Evolutionary conservation across 2,113 vertebrate species (phyloP), one percentile per base, ranked within the genome.

Genomic region (Sciurus niger): DNA sequence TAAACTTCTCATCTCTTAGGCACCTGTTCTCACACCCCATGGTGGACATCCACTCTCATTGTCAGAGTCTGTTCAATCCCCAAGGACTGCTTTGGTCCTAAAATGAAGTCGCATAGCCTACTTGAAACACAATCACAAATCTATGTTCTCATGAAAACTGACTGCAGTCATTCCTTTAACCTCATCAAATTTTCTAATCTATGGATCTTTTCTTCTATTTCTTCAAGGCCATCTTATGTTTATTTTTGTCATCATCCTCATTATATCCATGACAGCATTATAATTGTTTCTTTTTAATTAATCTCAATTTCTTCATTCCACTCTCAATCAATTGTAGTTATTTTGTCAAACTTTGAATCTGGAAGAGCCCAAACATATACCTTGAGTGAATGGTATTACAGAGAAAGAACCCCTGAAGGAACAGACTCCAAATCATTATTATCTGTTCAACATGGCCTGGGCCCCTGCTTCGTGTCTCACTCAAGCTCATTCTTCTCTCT

Each of bases 381-480:
- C 43, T 32, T 63, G 25, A 48, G 5, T 43, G 20, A 73, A 20
- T 43, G 24, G 12, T 40, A 3, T 82, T 8, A 67, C 34, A n/a
- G 4, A 84, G 53, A 73, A 83, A 63, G 53, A 91, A 20, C 24
- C 0, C 34, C 73, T 22, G 28, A 14, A 63, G 48, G 5, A 11
- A 72, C n/a, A 85, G 16, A 24, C n/a, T 63, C 20, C 28, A 17
- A 34, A 46, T n/a, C 11, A 34, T 4, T 10, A 34, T 40, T 32
- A n/a, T 6, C 37, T 17, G 0, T 34, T 73, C 18, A 32, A 3
- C 63, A 20, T 84, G 37, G 28, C 34, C 46, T n/a, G 40, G 40
- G 22, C 24, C 17, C 28, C 34, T 34, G 5, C 14, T 6, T 9
- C 2, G 4, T 25, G 13, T 32, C 2, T 43, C 40, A 2, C 4